A percentile compares a stretch with the other conserved stretches of the same genome.
These are phyloP conservation scores for Syrista parreyssii DNA, from an alignment of 2,888 invertebrate species.

Conservation along the genomic window DNA sequence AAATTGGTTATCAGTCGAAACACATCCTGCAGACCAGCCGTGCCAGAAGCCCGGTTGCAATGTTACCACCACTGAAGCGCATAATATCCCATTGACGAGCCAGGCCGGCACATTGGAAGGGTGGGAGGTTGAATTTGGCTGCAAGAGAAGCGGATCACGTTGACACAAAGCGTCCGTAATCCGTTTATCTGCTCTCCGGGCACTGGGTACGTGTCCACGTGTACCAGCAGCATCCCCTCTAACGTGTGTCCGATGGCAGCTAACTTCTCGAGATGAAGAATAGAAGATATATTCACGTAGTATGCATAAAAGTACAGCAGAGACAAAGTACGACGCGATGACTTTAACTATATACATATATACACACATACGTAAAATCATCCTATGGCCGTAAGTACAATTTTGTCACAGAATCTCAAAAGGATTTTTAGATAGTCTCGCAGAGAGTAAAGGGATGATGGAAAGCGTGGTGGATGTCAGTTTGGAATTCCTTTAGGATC, in stretches of 20 bases:
- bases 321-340: too few species aligned
- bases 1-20: conserved; percentile 63
- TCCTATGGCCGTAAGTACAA: too few species aligned
- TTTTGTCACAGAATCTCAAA: too few species aligned
- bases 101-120: conserved; percentile 19
- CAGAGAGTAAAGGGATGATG: too few species aligned
- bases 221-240: conserved; percentile 35
- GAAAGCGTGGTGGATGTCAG: not conserved
- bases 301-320: too few species aligned
- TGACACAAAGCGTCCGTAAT: conserved; percentile 67
- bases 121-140: conserved; percentile 45
- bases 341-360: too few species aligned
- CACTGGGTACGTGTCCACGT: conserved; percentile 50
- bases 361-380: too few species aligned
- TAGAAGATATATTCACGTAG: too few species aligned
- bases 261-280: not conserved
- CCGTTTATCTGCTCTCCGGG: conserved; percentile 65
- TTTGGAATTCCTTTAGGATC: conserved; percentile 2
- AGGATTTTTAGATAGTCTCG: too few species aligned
- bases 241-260: not conserved
- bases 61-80: conserved; percentile 61
- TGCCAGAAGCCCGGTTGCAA: conserved; percentile 42
- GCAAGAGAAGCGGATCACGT: conserved; percentile 63
- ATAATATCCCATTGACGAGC: conserved; percentile 62
- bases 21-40: conserved; percentile 50